Evolutionary conservation across 1,140 invertebrate genomes (phyloP).

Genomic region (Prorops nasuta): DNA sequence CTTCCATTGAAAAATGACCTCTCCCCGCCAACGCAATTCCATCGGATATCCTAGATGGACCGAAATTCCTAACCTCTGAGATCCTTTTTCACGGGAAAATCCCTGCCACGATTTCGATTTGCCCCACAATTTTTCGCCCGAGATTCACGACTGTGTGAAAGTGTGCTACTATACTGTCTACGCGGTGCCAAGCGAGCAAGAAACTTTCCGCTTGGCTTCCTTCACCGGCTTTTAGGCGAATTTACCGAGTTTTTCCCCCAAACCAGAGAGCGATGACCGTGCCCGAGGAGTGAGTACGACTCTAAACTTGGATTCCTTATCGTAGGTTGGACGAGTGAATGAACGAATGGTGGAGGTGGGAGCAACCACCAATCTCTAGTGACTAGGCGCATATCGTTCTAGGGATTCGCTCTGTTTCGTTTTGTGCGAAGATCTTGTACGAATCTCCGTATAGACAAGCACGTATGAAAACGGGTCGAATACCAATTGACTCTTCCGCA

Average conservation of each 20-base stretch:
- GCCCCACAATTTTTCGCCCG: background rate
- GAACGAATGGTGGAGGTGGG: background rate
- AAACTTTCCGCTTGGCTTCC: background rate
- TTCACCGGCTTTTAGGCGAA: background rate
- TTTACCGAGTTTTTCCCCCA: background rate
- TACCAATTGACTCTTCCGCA: background rate
- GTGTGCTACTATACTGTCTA: too few relatives aligned
- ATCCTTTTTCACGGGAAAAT: background rate
- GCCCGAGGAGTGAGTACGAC: constrained; percentile 40
- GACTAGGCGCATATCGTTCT: too few relatives aligned
- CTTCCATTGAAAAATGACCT: too few relatives aligned
- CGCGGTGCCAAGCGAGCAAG: too few relatives aligned
- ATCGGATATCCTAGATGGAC: background rate
- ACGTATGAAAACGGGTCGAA: background rate
- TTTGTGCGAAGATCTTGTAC: background rate
- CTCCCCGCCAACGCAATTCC: background rate
- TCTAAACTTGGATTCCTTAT: background rate
- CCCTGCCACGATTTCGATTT: too few relatives aligned
- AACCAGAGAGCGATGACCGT: constrained; percentile 35
- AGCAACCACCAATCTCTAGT: too few relatives aligned
- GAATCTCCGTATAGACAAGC: background rate
- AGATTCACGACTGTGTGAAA: background rate
- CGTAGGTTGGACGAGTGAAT: background rate
- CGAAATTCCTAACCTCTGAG: background rate
- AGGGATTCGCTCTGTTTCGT: background rate